Conservation (phyloP, 1,140 invertebrate genomes). For the Apis florea region DNA sequence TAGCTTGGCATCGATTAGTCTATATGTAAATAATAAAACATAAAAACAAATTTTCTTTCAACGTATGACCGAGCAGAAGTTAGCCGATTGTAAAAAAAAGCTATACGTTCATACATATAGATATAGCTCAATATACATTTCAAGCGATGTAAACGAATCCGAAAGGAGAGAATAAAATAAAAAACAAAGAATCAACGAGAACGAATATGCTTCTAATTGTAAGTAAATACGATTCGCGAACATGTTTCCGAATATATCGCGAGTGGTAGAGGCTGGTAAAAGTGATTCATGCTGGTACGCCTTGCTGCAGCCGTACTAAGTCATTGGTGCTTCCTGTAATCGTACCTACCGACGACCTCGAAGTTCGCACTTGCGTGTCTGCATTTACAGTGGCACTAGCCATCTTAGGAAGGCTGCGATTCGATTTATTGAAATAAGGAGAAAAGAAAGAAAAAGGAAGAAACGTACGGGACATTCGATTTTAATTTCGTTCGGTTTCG, state of each 20-base stretch:
- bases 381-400: conserved; percentile 55
- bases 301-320: conserved; percentile 33
- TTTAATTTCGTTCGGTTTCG: neutral
- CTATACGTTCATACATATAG: neutral
- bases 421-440: conserved; percentile 16
- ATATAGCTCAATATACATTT: too few relatives aligned
- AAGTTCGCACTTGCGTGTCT: conserved; percentile 40
- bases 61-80: too few relatives aligned
- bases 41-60: neutral
- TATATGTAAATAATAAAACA: neutral
- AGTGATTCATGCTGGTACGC: conserved; percentile 44
- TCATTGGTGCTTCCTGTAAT: conserved; percentile 50
- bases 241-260: conserved; percentile 22
- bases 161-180: too few relatives aligned
- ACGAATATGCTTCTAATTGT: neutral
- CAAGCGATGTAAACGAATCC: neutral
- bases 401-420: conserved; percentile 60
- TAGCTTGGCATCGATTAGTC: neutral
- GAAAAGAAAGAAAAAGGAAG: neutral
- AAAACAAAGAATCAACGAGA: neutral
- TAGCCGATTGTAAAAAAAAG: neutral
- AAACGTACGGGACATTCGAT: neutral
- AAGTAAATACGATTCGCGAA: neutral
- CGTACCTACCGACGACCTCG: conserved; percentile 52
- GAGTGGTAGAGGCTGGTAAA: conserved; percentile 21